Conservation (phyloP, 2,888 invertebrate species). For the Luffia ferchaultella region DNA sequence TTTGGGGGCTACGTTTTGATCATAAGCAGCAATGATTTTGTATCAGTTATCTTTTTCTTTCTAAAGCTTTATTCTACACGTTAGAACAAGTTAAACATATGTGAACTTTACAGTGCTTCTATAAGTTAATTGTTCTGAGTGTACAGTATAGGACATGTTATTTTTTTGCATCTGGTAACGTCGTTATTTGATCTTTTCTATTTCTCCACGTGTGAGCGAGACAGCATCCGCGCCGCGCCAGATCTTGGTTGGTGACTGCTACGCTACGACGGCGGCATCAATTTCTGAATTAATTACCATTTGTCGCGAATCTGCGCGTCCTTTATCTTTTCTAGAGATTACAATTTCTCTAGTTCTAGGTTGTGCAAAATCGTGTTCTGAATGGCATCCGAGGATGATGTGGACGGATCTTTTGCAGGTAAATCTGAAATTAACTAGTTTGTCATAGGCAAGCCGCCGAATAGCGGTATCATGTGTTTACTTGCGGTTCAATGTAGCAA, state of each 20-base stretch:
- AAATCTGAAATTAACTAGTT: constrained; percentile 65
- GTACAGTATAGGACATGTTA: no score
- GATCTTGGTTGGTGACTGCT: constrained; percentile 21
- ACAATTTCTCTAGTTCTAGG: constrained; percentile 37
- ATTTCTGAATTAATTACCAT: constrained; percentile 67
- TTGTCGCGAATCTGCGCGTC: constrained; percentile 68
- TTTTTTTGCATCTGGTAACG: constrained; percentile 38
- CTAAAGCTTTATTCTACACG: no score
- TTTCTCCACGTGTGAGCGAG: constrained; percentile 32
- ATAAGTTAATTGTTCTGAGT: no score
- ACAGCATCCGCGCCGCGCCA: constrained; percentile 23
- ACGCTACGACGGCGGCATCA: constrained; percentile 63
- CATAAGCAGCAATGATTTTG: no score
- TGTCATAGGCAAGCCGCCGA: constrained; percentile 66
- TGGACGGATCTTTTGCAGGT: constrained; percentile 89
- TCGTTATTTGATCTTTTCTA: background rate
- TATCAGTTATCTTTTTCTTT: no score
- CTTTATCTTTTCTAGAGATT: constrained; percentile 53
- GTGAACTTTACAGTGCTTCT: no score
- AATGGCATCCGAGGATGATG: constrained; percentile 90
- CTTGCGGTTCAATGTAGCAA: constrained; percentile 57
- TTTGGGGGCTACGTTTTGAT: no score
- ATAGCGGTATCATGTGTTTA: constrained; percentile 69
- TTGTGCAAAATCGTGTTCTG: constrained; percentile 48
- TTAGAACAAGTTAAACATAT: no score